Base-by-base conservation (phyloP, 1,140 invertebrate genomes). In the Papilio aristodemus region DNA sequence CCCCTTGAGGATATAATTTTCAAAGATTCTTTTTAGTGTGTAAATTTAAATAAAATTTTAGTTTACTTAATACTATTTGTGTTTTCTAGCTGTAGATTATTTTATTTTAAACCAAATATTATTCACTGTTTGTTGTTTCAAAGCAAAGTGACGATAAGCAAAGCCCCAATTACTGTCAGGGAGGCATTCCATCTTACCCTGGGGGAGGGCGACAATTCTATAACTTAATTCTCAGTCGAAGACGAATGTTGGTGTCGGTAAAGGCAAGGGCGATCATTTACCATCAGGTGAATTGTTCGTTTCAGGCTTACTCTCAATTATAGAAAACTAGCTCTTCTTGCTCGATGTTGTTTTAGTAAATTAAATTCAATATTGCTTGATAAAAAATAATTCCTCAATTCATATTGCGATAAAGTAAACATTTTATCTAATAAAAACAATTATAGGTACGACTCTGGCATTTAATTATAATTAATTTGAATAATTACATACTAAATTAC, bases 141-240 rank as follows among this genome's bases (percentile, higher is more conserved):
- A 58, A 14, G 25, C 25, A n/a, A 10, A 36, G 57, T 58, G 57
- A 58, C 57, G 57, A 58, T 32, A 58, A 58, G 25, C 27, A 58
- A 58, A 58, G 25, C 22, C 22, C 14, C 57, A 58, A 58, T 58
- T 58, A 58, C 25, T n/a, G 22, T 9, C 10, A n/a, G 57, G 57
- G 57, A 27, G 57, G 57, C 57, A 58, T 58, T 58, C 57, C 6
- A 14, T 59, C 57, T 59, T 36, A 14, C 57, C 57, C 57, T 17
- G 7, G 25, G 57, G 57, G 57, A 36, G 25, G 57, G 32, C n/a
- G 32, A 36, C 57, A 36, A 32, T 5, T 59, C 57, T 59, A 36
- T 36, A 36, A 32, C 57, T 59, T 59, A 59, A 59, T 59, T 59
- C 25, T 36, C 14, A 27, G 27, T 36, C n/a, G 57, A 59, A 59